Percentiles rank a stretch among this genome's conserved stretches.
phyloP scores from a whole-genome alignment of 1,140 invertebrate species.

The Antheraea pernyi region DNA sequence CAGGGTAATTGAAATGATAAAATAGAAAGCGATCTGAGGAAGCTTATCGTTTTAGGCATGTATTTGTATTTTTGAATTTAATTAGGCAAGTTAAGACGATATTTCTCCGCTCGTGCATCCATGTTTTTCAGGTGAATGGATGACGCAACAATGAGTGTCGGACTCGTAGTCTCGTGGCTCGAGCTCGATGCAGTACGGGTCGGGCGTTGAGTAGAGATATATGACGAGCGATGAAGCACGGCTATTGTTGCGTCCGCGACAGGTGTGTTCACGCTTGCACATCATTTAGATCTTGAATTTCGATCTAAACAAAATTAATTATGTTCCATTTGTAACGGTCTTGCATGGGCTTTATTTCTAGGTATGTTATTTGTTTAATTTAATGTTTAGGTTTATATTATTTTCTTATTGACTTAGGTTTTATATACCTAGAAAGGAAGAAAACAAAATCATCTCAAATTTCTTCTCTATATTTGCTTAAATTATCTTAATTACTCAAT shows the following conservation, averaged over 20 bases:
- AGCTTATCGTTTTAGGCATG: not conserved
- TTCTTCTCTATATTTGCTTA: too few species aligned
- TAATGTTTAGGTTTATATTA: not conserved
- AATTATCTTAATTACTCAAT: too few species aligned
- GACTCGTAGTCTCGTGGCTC: slow-evolving; percentile 21
- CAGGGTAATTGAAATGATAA: not conserved
- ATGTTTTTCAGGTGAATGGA: slow-evolving; percentile 34
- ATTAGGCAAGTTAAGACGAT: not conserved
- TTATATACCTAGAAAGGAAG: too few species aligned
- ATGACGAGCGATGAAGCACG: slow-evolving; percentile 16
- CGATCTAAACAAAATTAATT: slow-evolving; percentile 8
- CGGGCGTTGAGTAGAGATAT: slow-evolving; percentile 11
- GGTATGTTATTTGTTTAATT: not conserved
- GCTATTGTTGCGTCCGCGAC: slow-evolving; percentile 22
- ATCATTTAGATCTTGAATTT: not conserved
- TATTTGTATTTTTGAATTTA: not conserved
- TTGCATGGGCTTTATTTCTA: not conserved
- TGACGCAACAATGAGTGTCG: slow-evolving; percentile 51
- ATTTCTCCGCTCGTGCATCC: not conserved
- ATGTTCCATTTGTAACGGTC: slow-evolving; percentile 14
- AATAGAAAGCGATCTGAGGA: not conserved
- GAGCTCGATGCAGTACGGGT: slow-evolving; percentile 4
- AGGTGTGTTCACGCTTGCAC: slow-evolving; percentile 17
- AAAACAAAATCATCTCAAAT: too few species aligned
- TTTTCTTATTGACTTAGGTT: not conserved